Evolutionary conservation across 1,140 invertebrate genomes (phyloP), one percentile per base, ranked within the genome.

Genomic region (Brachionus koreanus): DNA sequence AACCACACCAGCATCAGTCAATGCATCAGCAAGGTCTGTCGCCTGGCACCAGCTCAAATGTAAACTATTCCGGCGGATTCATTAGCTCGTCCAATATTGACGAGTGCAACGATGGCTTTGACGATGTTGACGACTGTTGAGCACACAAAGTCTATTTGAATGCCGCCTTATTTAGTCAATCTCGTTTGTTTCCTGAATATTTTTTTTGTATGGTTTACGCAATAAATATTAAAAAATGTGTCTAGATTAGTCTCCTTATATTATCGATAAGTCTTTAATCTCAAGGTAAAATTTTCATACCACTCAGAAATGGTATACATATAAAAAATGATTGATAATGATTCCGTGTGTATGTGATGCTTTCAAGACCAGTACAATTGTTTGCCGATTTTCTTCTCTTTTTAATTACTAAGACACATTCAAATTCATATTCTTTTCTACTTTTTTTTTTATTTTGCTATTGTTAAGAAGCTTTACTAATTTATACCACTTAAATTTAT

Each of bases 121-220:
- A 69, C 16, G 65, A 69, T 37, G 65, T 69, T n/a, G 65, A 69
- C 37, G 65, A 69, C 5, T 69, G 65, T n/a, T 69, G 19, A 63
- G 12, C 10, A 9, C 2, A 39, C 0, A 23, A 16, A 16, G 9
- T 12, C 10, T 35, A 65, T 33, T 33, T 29, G 33, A 29, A 65
- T 69, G n/a, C 65, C 65, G 65, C 5, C 7, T 42, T 3, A 39
- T 69, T 69, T 69, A 69, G 65, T 69, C 65, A 69, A 69, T 69
- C 65, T 69, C n/a, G 16, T 39, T 69, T 69, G 12, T 37, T 69
- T 5, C 7, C 65, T 37, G 13, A 65, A 65, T 35, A 65, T 33
- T 69, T 19, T 69, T 69, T 39, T 69, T 29, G 12, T 39, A 69
- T 69, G 3, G 5, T 42, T 69, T 69, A 69, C 65, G 65, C 65